Conservation (phyloP, 2,797 vertebrate genomes). For the Poeciliopsis paucimaculata region DNA sequence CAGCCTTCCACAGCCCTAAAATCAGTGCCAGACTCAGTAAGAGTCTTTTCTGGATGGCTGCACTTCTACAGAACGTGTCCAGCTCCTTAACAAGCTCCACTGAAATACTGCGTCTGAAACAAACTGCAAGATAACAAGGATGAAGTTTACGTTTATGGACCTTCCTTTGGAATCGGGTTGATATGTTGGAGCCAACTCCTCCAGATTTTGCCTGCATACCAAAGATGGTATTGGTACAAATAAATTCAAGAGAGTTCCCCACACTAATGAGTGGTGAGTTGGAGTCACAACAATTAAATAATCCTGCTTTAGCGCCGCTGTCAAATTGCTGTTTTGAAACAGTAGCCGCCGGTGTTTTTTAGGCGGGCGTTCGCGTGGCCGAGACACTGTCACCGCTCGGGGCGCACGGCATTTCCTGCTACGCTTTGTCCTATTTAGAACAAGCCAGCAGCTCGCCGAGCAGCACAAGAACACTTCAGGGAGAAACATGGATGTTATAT, state of each 20-base stretch:
- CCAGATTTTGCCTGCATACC: neutral
- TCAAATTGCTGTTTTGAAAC: constrained; percentile 13
- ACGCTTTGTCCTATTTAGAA: constrained; percentile 69
- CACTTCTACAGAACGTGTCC: constrained; percentile 61
- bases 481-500: constrained; percentile 68
- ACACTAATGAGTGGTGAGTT: constrained; percentile 13
- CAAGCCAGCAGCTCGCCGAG: constrained; percentile 45
- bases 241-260: neutral
- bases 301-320: neutral
- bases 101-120: constrained; percentile 27
- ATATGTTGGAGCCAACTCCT: constrained; percentile 4
- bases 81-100: constrained; percentile 62
- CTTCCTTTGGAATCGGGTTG: neutral
- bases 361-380: constrained; percentile 34
- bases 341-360: constrained; percentile 32
- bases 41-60: constrained; percentile 67
- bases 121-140: constrained; percentile 33
- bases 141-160: constrained; percentile 11
- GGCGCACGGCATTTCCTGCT: constrained; percentile 52
- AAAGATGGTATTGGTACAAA: constrained; percentile 1
- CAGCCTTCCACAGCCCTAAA: constrained; percentile 46
- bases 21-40: constrained; percentile 48
- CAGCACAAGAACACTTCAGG: constrained; percentile 63
- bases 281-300: constrained; percentile 2
- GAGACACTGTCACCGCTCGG: constrained; percentile 42